Percentiles rank a stretch among this genome's conserved stretches.
phyloP scores from a whole-genome alignment of 2,113 vertebrate species.

The Acinonyx jubatus region DNA sequence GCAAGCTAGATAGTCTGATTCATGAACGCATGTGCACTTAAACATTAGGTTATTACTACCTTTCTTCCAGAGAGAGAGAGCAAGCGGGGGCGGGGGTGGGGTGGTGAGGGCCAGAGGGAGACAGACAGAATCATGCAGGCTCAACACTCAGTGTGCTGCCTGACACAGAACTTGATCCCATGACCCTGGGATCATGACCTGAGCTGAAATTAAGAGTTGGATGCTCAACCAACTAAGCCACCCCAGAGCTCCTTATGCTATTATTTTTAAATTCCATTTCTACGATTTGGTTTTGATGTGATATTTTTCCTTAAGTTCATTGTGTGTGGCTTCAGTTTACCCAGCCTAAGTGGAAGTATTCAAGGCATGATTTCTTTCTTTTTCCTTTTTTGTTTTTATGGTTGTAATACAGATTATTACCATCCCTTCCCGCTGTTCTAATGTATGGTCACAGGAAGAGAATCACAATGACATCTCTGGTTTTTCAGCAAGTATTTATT shows the following conservation, averaged over 20 bases:
- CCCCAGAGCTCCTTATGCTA: background rate
- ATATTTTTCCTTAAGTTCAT: background rate
- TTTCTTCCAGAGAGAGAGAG: background rate
- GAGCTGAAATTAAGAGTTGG: too few species aligned
- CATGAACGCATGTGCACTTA: background rate
- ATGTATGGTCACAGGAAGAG: slow-evolving; percentile 16
- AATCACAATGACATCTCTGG: slow-evolving; percentile 31
- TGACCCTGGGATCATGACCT: too few species aligned
- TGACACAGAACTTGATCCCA: too few species aligned
- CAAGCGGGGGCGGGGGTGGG: too few species aligned
- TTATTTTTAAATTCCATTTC: background rate
- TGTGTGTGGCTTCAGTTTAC: slow-evolving; percentile 6
- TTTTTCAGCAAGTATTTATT: slow-evolving; percentile 55
- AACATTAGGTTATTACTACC: background rate
- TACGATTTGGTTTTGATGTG: background rate
- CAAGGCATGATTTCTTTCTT: slow-evolving; percentile 54
- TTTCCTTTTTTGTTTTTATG: background rate
- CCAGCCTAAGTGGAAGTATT: slow-evolving; percentile 68
- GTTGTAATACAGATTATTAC: slow-evolving; percentile 61
- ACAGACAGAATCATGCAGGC: too few species aligned
- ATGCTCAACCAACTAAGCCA: too few species aligned
- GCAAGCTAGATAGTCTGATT: background rate
- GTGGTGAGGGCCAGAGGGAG: too few species aligned
- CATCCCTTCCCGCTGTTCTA: slow-evolving; percentile 33
- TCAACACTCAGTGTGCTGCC: too few species aligned